Evolutionary conservation across 2,113 vertebrate species (phyloP).

Genomic region (Zosterops hypoxanthus): DNA sequence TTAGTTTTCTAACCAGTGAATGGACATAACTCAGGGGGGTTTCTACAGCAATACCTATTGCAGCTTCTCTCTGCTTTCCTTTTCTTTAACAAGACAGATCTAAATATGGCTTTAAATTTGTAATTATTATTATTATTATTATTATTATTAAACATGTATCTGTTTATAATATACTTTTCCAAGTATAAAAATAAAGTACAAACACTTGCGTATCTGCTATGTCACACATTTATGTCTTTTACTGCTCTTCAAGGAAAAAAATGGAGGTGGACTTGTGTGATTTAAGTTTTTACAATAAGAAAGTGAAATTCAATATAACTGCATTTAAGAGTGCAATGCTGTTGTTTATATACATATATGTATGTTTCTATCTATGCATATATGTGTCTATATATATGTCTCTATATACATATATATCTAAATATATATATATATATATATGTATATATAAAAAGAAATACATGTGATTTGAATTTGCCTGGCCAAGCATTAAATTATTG

Average conservation of each 20-base stretch:
- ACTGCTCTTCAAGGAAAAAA: background rate
- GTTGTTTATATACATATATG: background rate
- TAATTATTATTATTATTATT: background rate
- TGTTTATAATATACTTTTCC: background rate
- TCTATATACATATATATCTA: background rate
- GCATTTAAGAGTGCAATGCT: background rate
- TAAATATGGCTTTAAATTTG: background rate
- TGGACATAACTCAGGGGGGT: fast-evolving
- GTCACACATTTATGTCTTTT: background rate
- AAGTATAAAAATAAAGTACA: background rate
- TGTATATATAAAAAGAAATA: background rate
- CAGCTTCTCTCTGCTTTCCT: background rate
- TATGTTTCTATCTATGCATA: background rate
- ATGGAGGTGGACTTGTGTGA: background rate
- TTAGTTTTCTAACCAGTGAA: background rate
- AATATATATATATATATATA: background rate
- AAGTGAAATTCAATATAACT: background rate
- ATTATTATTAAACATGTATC: background rate
- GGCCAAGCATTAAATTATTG: background rate
- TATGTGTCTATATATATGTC: too few relatives aligned
- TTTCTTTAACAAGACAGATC: background rate
- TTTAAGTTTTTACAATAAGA: background rate
- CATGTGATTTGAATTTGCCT: background rate
- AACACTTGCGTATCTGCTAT: background rate
- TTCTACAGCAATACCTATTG: background rate